Evolutionary conservation across 2,888 invertebrate genomes (phyloP).

Genomic region (Chloroclysta siterata): DNA sequence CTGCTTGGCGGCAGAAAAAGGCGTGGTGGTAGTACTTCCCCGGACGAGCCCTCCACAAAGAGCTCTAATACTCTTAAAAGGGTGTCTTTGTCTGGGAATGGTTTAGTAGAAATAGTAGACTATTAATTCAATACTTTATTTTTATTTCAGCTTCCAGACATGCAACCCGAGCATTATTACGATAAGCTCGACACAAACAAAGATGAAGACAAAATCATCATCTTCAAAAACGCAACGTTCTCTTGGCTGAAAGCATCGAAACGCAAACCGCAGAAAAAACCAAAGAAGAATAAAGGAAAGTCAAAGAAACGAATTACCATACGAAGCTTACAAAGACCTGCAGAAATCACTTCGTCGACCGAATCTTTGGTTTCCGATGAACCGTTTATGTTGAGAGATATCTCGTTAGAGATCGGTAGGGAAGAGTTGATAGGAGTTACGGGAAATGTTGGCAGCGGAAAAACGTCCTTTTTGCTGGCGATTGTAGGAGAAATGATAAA

Average conservation of each 20-base stretch:
- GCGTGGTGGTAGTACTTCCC: no score
- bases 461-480: constrained; percentile 93
- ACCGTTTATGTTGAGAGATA: constrained; percentile 67
- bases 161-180: constrained; percentile 87
- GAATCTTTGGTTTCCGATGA: constrained; percentile 53
- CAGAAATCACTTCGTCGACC: constrained; percentile 60
- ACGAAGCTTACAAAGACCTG: constrained; percentile 58
- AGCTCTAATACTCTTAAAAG: no score
- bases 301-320: constrained; percentile 70
- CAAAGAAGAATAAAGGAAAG: constrained; percentile 80
- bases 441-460: constrained; percentile 96
- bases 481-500: constrained; percentile 93
- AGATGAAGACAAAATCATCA: constrained; percentile 83
- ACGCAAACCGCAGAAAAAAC: constrained; percentile 52
- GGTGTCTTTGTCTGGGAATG: no score
- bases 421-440: constrained; percentile 94
- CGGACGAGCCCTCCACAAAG: no score
- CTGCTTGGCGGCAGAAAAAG: no score
- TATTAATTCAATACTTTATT: not conserved
- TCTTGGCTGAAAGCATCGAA: constrained; percentile 81
- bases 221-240: constrained; percentile 86
- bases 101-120: not conserved
- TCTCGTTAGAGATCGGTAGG: constrained; percentile 76
- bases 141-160: constrained; percentile 82
- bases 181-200: constrained; percentile 75